Evolutionary conservation across 2,113 vertebrate species (phyloP).

Genomic region (Dendrocopos noguchii): DNA sequence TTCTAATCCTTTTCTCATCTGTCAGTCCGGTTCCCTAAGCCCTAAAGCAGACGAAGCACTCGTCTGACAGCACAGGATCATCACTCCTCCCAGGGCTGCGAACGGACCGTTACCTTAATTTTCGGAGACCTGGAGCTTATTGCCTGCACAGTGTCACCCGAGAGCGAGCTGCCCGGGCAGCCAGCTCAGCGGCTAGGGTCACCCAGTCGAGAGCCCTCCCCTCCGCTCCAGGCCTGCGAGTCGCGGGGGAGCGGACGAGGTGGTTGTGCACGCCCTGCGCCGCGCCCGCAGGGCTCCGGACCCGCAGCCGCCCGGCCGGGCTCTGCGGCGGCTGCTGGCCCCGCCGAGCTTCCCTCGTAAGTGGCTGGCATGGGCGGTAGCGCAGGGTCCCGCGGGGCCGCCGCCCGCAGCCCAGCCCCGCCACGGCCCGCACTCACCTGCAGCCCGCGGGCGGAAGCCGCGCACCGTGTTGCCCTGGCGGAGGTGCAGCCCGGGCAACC

Average conservation of each 20-base stretch:
- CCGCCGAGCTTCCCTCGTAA: neutral
- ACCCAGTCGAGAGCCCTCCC: neutral
- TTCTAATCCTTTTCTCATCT: neutral
- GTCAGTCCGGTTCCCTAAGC: accelerated
- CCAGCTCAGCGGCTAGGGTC: neutral
- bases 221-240: neutral
- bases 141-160: neutral
- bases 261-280: neutral
- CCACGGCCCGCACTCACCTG: constrained; percentile 64
- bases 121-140: accelerated
- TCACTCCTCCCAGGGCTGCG: accelerated
- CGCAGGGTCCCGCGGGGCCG: neutral
- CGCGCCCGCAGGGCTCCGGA: neutral
- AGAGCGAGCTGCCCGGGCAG: neutral
- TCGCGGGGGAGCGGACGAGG: neutral
- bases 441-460: constrained; percentile 73
- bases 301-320: neutral
- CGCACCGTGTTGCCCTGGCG: constrained; percentile 89
- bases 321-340: neutral
- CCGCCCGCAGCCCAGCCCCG: too few species aligned
- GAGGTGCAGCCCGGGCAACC: neutral
- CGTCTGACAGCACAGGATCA: accelerated
- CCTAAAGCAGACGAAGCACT: neutral
- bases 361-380: neutral
- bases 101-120: neutral